Evolutionary conservation across 2,888 invertebrate genomes (phyloP).

Genomic region (Argyresthia goedartella): DNA sequence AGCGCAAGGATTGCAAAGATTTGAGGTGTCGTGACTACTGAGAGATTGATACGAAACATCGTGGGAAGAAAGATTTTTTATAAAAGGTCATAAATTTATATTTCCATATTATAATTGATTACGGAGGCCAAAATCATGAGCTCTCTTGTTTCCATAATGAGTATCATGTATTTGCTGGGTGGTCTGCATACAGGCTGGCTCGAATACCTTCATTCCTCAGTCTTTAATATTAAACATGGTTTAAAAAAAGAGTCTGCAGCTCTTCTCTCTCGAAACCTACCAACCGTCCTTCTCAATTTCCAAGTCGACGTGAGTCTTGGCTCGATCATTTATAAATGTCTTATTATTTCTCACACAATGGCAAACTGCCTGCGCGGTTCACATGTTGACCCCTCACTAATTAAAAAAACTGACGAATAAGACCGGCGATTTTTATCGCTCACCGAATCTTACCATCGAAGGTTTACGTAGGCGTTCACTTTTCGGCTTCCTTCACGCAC

Average conservation of each 20-base stretch:
- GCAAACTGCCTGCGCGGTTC: constrained; percentile 47
- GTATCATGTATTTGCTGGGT: too few relatives aligned
- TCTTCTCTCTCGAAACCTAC: too few relatives aligned
- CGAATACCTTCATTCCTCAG: too few relatives aligned
- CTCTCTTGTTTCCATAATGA: too few relatives aligned
- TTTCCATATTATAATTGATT: too few relatives aligned
- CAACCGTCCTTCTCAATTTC: constrained; percentile 43
- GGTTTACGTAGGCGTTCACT: constrained; percentile 60
- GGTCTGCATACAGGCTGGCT: too few relatives aligned
- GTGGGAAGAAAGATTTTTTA: constrained; percentile 13
- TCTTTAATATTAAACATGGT: too few relatives aligned
- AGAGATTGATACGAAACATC: constrained; percentile 19
- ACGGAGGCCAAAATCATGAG: too few relatives aligned
- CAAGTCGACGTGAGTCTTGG: constrained; percentile 21
- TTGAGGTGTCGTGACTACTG: not conserved
- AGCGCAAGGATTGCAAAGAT: constrained; percentile 18
- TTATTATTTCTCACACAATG: constrained; percentile 61
- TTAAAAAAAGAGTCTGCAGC: too few relatives aligned
- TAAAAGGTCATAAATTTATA: not conserved
- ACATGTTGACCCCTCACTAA: constrained; percentile 63
- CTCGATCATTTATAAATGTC: constrained; percentile 48
- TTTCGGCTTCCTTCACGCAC: constrained; percentile 42
- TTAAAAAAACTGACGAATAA: constrained; percentile 69
- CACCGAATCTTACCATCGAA: constrained; percentile 61
- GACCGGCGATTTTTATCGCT: constrained; percentile 67